phyloP scores from a whole-genome alignment of 2,797 vertebrate species.

The Setipinna tenuifilis region DNA sequence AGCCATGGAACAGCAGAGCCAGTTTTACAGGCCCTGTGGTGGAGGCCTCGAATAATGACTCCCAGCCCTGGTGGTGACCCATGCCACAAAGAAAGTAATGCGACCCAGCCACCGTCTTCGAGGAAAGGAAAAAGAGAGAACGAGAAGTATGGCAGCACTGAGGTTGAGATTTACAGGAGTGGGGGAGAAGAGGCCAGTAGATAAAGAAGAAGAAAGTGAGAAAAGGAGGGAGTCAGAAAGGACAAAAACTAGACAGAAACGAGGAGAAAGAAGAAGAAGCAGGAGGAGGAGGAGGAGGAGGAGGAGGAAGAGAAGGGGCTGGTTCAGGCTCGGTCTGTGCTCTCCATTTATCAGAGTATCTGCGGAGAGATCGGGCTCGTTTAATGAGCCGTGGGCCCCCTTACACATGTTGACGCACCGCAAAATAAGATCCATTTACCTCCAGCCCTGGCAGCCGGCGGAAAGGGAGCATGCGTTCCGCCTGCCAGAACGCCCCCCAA shows the following conservation, averaged over 20 bases:
- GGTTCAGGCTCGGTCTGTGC: constrained; percentile 55
- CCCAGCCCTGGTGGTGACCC: constrained; percentile 44
- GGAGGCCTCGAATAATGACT: constrained; percentile 54
- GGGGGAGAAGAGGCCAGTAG: constrained; percentile 18
- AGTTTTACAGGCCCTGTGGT: constrained; percentile 48
- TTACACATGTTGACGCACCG: constrained; percentile 80
- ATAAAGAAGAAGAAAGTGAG: constrained; percentile 5
- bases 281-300: constrained; percentile 43
- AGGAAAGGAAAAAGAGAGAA: background rate
- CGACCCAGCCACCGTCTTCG: constrained; percentile 13
- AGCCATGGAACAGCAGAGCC: constrained; percentile 45
- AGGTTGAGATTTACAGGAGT: constrained; percentile 6
- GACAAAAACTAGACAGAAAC: background rate
- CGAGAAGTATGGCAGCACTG: background rate
- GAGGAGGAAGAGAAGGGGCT: constrained; percentile 42
- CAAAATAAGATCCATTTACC: constrained; percentile 86
- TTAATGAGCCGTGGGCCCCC: constrained; percentile 80
- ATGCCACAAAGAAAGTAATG: background rate
- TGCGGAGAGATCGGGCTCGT: constrained; percentile 69
- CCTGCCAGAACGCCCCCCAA: constrained; percentile 49
- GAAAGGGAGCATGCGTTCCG: constrained; percentile 45
- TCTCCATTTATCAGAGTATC: constrained; percentile 77
- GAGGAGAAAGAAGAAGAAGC: constrained; percentile 38
- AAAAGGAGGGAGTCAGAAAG: constrained; percentile 21
- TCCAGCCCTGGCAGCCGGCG: constrained; percentile 44